phyloP scores from a whole-genome alignment of 2,113 vertebrate genomes.

The Grammomys surdaster region DNA sequence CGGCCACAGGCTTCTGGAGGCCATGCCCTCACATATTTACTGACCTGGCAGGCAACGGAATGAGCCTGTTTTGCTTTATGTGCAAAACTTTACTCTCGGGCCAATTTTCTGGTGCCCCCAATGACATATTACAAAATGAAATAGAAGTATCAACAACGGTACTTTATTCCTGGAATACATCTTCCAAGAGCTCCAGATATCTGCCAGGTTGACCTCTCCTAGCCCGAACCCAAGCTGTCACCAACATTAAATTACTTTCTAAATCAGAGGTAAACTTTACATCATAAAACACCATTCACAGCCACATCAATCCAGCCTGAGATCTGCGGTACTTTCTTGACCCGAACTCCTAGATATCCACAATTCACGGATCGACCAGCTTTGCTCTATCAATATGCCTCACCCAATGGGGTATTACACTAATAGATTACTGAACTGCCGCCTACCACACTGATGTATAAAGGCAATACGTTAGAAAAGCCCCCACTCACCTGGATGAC shows the following conservation, averaged over 20 bases:
- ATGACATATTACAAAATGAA: conserved; percentile 63
- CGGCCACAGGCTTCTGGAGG: neutral
- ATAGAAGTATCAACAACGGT: conserved; percentile 63
- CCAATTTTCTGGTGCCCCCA: conserved; percentile 30
- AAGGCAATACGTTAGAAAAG: conserved; percentile 64
- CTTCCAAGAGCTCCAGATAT: conserved; percentile 4
- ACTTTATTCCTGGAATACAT: conserved; percentile 65
- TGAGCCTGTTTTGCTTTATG: conserved; percentile 56
- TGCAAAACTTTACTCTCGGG: conserved; percentile 65
- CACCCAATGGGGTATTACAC: conserved; percentile 11
- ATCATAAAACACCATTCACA: conserved; percentile 58
- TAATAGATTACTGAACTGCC: conserved; percentile 41
- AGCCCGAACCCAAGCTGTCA: conserved; percentile 52
- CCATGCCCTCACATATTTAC: neutral
- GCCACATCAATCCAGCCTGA: conserved; percentile 71
- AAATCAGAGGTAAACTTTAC: conserved; percentile 72
- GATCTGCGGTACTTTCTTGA: conserved; percentile 68
- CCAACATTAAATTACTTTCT: conserved; percentile 58
- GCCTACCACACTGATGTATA: conserved; percentile 60
- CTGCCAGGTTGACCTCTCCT: neutral
- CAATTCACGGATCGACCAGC: conserved; percentile 43
- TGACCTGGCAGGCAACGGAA: conserved; percentile 50
- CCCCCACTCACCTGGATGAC: conserved; percentile 40
- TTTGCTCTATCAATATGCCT: conserved; percentile 44
- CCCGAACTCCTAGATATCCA: conserved; percentile 53